Base-by-base conservation (phyloP, 2,888 invertebrate genomes). In the Drosophila peninsularis region DNA sequence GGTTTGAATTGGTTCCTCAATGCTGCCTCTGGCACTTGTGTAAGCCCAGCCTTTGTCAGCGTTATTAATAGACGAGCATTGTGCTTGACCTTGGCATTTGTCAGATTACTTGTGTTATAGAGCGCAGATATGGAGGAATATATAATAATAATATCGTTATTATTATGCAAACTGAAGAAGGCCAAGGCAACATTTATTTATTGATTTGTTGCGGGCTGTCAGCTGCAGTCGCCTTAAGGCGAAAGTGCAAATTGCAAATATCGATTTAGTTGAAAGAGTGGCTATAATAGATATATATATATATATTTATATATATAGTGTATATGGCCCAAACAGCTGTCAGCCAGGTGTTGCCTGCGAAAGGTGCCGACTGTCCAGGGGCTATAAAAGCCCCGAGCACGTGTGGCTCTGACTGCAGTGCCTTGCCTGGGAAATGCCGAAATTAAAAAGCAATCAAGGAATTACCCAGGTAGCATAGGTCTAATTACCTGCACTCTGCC, bases 361-460 rank as follows among this genome's bases (percentile, higher is more conserved):
- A 67, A 70, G 42, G 44, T 69, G 62, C 13, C 37, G 50, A 67
- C 11, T 60, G 41, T 30, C 36, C 24, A 5, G 39, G 44, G 27
- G 74, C 62, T 50, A 57, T 54, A 71, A 71, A 75, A 34, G n/a
- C 34, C 14, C 9, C 24, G 55, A 49, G 36, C 71, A 74, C 53
- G 58, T 69, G 60, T 62, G 60, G 6, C 24, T 4, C 3, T 24
- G n/a, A n/a, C n/a, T n/a, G n/a, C n/a, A n/a, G n/a, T n/a, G n/a
- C n/a, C n/a, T n/a, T n/a, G n/a, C n/a, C n/a, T n/a, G n/a, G 67
- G 57, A 76, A 82, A 63, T 58, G 55, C 68, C 67, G 49, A 62
- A 49, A 83, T 83, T 82, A 73, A 80, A 78, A 78, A 72, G 67
- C 68, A 71, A 83, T 82, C 70, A 82, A 36, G 78, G 75, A 62